These are phyloP conservation scores for Hoplostethus atlanticus DNA, from an alignment of 2,797 vertebrate genomes.

Conservation along the genomic window DNA sequence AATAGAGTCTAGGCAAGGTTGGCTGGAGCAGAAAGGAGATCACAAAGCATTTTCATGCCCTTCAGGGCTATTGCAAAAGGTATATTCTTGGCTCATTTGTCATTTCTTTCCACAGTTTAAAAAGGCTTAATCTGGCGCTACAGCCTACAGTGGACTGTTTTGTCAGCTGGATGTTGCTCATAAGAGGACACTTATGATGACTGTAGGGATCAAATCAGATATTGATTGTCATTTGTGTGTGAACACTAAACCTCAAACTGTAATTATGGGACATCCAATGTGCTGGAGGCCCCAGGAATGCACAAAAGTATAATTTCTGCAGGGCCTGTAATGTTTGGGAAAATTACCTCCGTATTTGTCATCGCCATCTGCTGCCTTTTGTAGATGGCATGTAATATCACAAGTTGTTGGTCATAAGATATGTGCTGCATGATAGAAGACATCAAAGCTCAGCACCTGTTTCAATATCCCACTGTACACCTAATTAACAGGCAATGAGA, in stretches of 20 bases:
- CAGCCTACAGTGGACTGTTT: slow-evolving; percentile 15
- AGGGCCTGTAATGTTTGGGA: slow-evolving; percentile 33
- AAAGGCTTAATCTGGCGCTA: slow-evolving; percentile 13
- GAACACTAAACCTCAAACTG: slow-evolving; percentile 36
- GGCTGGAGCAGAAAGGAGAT: slow-evolving; percentile 6
- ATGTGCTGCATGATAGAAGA: too few species aligned
- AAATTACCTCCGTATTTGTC: slow-evolving; percentile 49
- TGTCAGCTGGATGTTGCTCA: not conserved
- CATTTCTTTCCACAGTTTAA: slow-evolving; percentile 3
- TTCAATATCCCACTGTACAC: too few species aligned
- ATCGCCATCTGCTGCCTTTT: slow-evolving; percentile 1
- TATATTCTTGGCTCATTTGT: slow-evolving; percentile 14
- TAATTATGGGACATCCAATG: slow-evolving; percentile 52
- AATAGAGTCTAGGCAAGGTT: slow-evolving; percentile 14
- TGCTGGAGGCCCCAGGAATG: slow-evolving; percentile 11
- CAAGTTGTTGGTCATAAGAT: too few species aligned
- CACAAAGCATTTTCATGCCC: not conserved
- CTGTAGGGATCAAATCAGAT: slow-evolving; percentile 35
- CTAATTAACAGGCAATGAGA: too few species aligned
- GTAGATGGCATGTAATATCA: not conserved
- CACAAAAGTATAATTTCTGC: slow-evolving; percentile 17
- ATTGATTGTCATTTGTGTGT: slow-evolving; percentile 26
- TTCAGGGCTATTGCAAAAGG: slow-evolving; percentile 20
- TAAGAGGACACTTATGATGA: slow-evolving; percentile 16
- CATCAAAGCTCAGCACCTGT: too few species aligned